Evolutionary conservation across 2,888 invertebrate species (phyloP), one percentile per base, ranked within the genome.

Genomic region (Apamea monoglypha): DNA sequence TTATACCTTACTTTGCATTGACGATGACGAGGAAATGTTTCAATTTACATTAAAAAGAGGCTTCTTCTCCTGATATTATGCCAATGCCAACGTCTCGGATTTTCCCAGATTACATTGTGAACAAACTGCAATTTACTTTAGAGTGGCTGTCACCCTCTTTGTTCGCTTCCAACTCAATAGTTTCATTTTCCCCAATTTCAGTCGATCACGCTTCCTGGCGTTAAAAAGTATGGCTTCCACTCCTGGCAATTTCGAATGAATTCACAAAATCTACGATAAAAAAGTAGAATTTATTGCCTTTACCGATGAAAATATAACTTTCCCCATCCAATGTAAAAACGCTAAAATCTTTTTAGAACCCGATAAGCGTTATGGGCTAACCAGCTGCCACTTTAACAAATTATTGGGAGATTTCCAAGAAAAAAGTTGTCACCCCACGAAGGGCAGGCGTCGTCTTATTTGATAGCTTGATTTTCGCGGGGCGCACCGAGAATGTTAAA

Each of bases 311-410:
- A 89, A 88, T 87, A 84, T 85, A 83, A 87, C 85, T 88, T 90
- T 89, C 88, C 91, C 89, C 88, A 86, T 88, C 85, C 76, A 86
- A 89, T 88, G 87, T 90, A 85, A 90, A 90, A 90, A 88, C 84
- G 91, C 86, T 88, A 91, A 93, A 94, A 95, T 94, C 94, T 94
- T 93, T 95, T 95, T 94, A 95, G 93, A 93, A 92, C 94, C 92
- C 95, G 96, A 96, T 96, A 96, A 96, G 95, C 96, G 95, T 95
- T 95, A 95, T 94, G 93, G 94, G 94, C 95, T 95, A 96, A 96
- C 94, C 95, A 95, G 94, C 95, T 96, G 96, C 95, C 96, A 96
- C 96, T 96, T 95, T 96, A 95, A 94, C 96, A 96, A 96, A 96
- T 96, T 96, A 96, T 96, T 95, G 95, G 96, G 92, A 95, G 96